Evolutionary conservation across 2,797 vertebrate genomes (phyloP).

Genomic region (Platyrinchus mystaceus): DNA sequence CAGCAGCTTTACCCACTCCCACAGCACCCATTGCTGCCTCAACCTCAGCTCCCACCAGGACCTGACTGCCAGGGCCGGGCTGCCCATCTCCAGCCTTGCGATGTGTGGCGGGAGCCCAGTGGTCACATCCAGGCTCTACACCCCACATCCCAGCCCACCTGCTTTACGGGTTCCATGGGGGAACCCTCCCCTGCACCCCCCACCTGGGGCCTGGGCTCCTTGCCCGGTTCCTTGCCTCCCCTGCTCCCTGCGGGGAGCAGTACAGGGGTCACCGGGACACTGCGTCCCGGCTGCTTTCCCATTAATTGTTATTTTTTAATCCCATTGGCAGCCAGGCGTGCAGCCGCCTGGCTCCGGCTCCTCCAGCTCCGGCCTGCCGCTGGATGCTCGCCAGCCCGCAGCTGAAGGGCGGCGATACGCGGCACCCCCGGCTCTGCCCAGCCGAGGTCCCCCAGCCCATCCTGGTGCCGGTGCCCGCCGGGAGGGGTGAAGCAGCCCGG

Average conservation of each 20-base stretch:
- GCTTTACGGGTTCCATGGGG: background rate
- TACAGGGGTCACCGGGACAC: background rate
- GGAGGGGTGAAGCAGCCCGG: background rate
- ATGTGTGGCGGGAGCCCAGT: background rate
- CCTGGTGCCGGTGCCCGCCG: no score
- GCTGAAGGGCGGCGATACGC: background rate
- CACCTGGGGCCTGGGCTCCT: background rate
- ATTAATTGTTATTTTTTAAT: slow-evolving; percentile 52
- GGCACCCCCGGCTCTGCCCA: background rate
- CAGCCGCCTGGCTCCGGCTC: background rate
- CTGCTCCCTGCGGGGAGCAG: background rate
- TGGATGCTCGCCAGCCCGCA: background rate
- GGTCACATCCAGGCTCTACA: background rate
- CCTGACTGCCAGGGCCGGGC: rapidly evolving
- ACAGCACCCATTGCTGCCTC: background rate
- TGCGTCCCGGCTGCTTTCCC: background rate
- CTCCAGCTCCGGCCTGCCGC: background rate
- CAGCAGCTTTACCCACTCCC: background rate
- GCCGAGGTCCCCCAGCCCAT: background rate
- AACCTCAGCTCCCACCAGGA: background rate
- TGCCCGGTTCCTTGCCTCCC: background rate
- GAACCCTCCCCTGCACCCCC: rapidly evolving
- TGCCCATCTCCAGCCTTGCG: background rate
- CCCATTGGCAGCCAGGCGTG: background rate
- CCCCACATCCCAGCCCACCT: background rate